Evolutionary conservation across 2,888 invertebrate species (phyloP).

Genomic region (Galerucella nymphaeae): DNA sequence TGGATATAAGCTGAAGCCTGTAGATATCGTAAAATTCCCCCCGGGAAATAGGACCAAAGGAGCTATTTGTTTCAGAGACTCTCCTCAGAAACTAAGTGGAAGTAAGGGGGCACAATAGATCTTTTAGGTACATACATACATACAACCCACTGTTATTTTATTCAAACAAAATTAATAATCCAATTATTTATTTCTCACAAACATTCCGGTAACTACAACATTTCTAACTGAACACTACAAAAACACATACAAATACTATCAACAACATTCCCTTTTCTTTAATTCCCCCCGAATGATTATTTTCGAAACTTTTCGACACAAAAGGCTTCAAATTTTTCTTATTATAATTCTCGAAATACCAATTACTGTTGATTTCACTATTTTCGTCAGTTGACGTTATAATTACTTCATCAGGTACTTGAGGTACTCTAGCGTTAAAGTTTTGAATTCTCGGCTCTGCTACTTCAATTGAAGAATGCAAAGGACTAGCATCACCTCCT

Average conservation of each 20-base stretch:
- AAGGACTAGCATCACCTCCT: constrained; percentile 45
- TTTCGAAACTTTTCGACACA: constrained; percentile 43
- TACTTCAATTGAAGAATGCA: constrained; percentile 48
- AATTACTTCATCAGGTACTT: constrained; percentile 17
- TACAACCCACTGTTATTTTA: too few species aligned
- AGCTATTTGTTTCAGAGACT: too few species aligned
- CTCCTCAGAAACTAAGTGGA: too few species aligned
- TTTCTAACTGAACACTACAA: not conserved
- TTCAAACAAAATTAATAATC: too few species aligned
- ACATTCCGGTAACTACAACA: not conserved
- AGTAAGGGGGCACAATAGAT: too few species aligned
- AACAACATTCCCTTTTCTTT: not conserved
- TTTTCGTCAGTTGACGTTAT: constrained; percentile 29
- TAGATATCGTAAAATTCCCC: too few species aligned
- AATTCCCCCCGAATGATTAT: constrained; percentile 6
- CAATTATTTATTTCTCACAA: not conserved
- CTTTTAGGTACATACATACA: too few species aligned
- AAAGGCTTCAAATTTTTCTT: constrained; percentile 70
- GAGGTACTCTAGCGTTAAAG: constrained; percentile 65
- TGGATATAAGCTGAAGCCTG: too few species aligned
- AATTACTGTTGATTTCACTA: constrained; percentile 68
- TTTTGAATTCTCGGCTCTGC: constrained; percentile 28
- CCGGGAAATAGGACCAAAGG: too few species aligned
- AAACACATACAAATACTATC: not conserved
- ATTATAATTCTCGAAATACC: constrained; percentile 91